Conservation (phyloP, 1,140 invertebrate species). For the Brachystomella parvula region DNA sequence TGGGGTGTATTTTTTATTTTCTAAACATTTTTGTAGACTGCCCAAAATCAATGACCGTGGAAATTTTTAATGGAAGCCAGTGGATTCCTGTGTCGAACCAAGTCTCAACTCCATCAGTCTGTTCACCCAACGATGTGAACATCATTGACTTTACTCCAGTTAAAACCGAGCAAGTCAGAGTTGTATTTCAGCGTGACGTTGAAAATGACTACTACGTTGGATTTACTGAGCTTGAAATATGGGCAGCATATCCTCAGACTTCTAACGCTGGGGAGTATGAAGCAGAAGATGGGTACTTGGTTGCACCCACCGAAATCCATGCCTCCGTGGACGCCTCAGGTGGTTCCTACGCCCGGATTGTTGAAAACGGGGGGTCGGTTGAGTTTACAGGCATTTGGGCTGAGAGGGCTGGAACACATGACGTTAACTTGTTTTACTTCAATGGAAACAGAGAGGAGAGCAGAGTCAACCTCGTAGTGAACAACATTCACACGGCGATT, state of each 20-base stretch:
- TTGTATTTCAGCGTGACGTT: slow-evolving; percentile 23
- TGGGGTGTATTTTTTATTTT: slow-evolving; percentile 9
- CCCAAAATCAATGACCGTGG: slow-evolving; percentile 14
- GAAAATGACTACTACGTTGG: slow-evolving; percentile 26
- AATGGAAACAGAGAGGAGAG: slow-evolving; percentile 17
- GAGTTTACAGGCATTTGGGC: slow-evolving; percentile 33
- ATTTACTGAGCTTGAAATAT: slow-evolving; percentile 32
- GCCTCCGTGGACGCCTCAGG: slow-evolving; percentile 16
- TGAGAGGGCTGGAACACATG: slow-evolving; percentile 17
- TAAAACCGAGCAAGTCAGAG: slow-evolving; percentile 20
- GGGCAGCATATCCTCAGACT: slow-evolving; percentile 24
- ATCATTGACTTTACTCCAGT: slow-evolving; percentile 21
- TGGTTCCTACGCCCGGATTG: slow-evolving; percentile 25
- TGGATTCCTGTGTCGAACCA: slow-evolving; percentile 19
- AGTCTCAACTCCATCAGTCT: slow-evolving; percentile 2
- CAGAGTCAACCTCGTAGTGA: slow-evolving; percentile 11
- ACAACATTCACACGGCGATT: slow-evolving; percentile 23
- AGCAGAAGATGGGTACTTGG: slow-evolving; percentile 31
- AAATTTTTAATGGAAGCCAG: slow-evolving; percentile 9
- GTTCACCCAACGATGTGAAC: slow-evolving; percentile 22
- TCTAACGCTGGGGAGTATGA: slow-evolving; percentile 13
- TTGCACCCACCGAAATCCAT: slow-evolving; percentile 4
- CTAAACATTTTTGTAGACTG: slow-evolving; percentile 24
- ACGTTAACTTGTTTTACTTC: slow-evolving; percentile 22
- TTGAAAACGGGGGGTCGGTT: slow-evolving; percentile 7